These are phyloP conservation scores for Pemphredon lugubris DNA, from an alignment of 2,888 invertebrate species.

Conservation along the genomic window DNA sequence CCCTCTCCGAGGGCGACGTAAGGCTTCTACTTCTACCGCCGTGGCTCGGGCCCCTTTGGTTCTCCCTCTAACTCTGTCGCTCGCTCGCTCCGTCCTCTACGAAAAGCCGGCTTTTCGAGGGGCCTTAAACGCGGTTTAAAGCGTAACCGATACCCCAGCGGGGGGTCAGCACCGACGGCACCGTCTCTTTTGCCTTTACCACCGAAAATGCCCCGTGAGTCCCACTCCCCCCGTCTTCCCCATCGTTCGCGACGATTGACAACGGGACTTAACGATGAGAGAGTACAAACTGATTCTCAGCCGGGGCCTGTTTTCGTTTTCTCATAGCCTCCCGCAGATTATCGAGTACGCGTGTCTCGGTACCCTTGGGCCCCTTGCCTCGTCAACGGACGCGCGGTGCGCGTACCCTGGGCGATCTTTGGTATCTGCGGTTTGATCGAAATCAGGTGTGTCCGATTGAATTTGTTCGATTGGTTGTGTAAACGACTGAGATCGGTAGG, in stretches of 20 bases:
- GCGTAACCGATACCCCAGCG: conserved; percentile 80
- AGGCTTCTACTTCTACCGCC: conserved; percentile 40
- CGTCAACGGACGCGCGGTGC: neutral
- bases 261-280: conserved; percentile 41
- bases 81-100: conserved; percentile 42
- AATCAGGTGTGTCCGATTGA: conserved; percentile 22
- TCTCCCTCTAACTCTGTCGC: conserved; percentile 33
- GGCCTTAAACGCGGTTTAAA: conserved; percentile 78
- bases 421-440: conserved; percentile 34
- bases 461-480: neutral
- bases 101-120: conserved; percentile 61
- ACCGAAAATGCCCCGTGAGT: conserved; percentile 47
- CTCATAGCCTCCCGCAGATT: conserved; percentile 35
- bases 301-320: conserved; percentile 26
- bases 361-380: conserved; percentile 10
- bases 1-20: conserved; percentile 60
- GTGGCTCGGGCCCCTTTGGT: conserved; percentile 11
- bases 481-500: neutral
- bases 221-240: no score
- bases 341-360: conserved; percentile 49
- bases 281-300: conserved; percentile 29
- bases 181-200: conserved; percentile 34
- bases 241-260: conserved; percentile 56
- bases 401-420: conserved; percentile 21
- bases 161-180: conserved; percentile 69